phyloP scores from a whole-genome alignment of 2,113 vertebrate genomes.

The Crotalus horridus region DNA sequence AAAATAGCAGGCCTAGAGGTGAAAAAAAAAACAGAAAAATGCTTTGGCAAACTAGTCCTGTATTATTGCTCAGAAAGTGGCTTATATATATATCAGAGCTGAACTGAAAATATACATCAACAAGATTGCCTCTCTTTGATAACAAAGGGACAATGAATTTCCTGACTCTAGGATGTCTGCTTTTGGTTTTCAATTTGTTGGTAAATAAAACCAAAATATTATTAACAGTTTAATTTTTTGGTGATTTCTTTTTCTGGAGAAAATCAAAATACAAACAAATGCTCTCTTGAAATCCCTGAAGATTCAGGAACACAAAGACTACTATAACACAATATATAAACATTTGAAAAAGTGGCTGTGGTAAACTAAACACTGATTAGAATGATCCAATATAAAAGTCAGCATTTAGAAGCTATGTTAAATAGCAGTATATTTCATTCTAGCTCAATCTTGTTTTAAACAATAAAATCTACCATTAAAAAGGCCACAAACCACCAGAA shows the following conservation, averaged over 20 bases:
- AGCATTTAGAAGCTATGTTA: background rate
- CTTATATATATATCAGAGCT: background rate
- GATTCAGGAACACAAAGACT: background rate
- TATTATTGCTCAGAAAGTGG: background rate
- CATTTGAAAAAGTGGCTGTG: background rate
- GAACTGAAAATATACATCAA: background rate
- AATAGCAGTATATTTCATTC: background rate
- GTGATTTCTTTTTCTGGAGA: background rate
- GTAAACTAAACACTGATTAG: background rate
- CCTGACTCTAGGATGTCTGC: background rate
- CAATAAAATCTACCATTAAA: background rate
- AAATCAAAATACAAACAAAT: background rate
- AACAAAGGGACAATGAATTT: background rate
- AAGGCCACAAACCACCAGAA: background rate
- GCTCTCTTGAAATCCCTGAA: background rate
- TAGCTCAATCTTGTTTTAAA: conserved; percentile 13
- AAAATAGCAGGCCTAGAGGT: background rate
- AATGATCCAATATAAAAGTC: background rate
- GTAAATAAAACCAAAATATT: background rate
- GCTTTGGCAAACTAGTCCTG: background rate
- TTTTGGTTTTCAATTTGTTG: background rate
- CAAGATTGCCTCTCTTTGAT: background rate
- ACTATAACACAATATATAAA: background rate
- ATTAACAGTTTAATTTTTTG: background rate
- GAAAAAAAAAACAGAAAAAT: background rate